Evolutionary conservation across 2,113 vertebrate genomes (phyloP).

Genomic region (Clarias macrocephalus): DNA sequence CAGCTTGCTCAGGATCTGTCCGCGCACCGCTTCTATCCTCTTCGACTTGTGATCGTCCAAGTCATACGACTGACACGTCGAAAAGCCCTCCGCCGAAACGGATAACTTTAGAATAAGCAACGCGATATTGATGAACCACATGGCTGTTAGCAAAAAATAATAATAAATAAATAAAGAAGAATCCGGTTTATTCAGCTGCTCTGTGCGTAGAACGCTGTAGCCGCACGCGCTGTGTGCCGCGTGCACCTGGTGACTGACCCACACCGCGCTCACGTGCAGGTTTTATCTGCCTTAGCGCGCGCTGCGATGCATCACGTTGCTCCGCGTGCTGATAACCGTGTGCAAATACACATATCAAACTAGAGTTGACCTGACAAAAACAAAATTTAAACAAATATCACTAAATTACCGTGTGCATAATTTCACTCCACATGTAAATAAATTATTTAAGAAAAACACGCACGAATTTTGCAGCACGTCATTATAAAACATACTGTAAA

Average conservation of each 20-base stretch:
- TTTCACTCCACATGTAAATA: neutral
- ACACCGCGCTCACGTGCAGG: slow-evolving; percentile 18
- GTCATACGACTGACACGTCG: slow-evolving; percentile 95
- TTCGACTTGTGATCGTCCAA: slow-evolving; percentile 97
- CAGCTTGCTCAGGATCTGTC: slow-evolving; percentile 97
- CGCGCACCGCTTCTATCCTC: slow-evolving; percentile 96
- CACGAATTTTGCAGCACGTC: neutral
- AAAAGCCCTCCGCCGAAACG: slow-evolving; percentile 84
- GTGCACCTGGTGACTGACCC: slow-evolving; percentile 47
- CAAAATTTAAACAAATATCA: neutral
- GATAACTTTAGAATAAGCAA: slow-evolving; percentile 86
- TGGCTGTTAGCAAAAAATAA: slow-evolving; percentile 33
- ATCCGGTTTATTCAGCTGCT: slow-evolving; percentile 15
- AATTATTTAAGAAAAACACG: neutral
- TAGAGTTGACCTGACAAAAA: neutral
- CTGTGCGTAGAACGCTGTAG: slow-evolving; percentile 35
- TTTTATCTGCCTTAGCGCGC: slow-evolving; percentile 27
- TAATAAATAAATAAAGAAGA: neutral
- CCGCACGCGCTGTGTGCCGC: slow-evolving; percentile 36
- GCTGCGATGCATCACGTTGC: slow-evolving; percentile 1
- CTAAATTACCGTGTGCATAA: neutral
- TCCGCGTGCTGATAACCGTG: neutral
- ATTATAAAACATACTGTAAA: neutral
- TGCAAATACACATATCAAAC: neutral
- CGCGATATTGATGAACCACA: slow-evolving; percentile 67